Conservation (phyloP, 2,888 invertebrate species). For the Heliconius cydno region DNA sequence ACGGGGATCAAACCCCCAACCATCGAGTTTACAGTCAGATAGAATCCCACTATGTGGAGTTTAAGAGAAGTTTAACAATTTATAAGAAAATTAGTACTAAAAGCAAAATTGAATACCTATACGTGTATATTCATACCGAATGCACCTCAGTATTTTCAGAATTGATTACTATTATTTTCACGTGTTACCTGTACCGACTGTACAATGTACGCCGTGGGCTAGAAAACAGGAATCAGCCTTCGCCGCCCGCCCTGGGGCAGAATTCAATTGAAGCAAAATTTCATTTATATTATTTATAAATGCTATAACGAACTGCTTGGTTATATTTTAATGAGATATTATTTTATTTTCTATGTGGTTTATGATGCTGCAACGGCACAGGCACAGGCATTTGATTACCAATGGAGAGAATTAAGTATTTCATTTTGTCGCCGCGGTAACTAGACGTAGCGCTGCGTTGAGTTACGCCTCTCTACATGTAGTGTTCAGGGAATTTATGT, state of each 20-base stretch:
- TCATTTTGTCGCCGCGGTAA: too few relatives aligned
- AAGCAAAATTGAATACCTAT: too few relatives aligned
- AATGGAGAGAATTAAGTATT: neutral
- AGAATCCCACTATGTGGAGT: too few relatives aligned
- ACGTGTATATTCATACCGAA: too few relatives aligned
- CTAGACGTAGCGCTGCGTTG: neutral
- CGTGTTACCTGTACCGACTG: neutral
- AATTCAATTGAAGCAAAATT: constrained; percentile 17
- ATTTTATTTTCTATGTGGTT: neutral
- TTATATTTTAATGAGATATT: neutral
- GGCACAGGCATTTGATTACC: neutral
- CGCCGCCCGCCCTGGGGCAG: constrained; percentile 4
- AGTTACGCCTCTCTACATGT: too few relatives aligned
- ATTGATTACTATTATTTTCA: constrained; percentile 3
- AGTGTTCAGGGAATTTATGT: too few relatives aligned
- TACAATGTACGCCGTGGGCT: constrained; percentile 5
- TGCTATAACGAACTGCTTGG: constrained; percentile 1
- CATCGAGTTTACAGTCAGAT: too few relatives aligned
- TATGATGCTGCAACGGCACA: neutral
- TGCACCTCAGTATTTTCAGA: neutral
- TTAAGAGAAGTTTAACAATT: too few relatives aligned
- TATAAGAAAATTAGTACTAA: too few relatives aligned
- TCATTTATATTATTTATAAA: neutral
- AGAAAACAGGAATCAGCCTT: constrained; percentile 11
- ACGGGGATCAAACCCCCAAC: too few relatives aligned